Percentiles rank a stretch among this genome's conserved stretches.
Evolutionary conservation across 2,113 vertebrate genomes (phyloP).

Genomic region (Notothenia coriiceps): DNA sequence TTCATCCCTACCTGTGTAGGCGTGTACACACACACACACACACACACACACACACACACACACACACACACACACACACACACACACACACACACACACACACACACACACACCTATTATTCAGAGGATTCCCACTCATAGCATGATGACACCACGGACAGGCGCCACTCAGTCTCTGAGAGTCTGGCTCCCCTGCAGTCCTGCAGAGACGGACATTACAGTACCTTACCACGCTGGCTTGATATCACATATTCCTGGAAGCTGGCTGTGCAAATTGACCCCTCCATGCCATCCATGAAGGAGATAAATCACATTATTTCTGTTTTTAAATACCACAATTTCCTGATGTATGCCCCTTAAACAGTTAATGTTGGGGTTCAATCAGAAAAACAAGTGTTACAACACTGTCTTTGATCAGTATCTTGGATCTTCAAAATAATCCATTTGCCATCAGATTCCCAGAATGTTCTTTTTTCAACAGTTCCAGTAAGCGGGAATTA

Average conservation of each 20-base stretch:
- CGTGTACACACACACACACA: not conserved
- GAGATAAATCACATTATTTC: constrained; percentile 49
- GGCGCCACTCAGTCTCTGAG: constrained; percentile 75
- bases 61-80: constrained; percentile 24
- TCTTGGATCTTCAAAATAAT: constrained; percentile 35
- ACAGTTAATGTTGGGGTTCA: constrained; percentile 19
- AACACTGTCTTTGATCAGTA: constrained; percentile 26
- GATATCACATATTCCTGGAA: constrained; percentile 75
- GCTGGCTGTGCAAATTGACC: constrained; percentile 44
- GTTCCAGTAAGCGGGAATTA: constrained; percentile 60
- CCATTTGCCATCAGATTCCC: constrained; percentile 48
- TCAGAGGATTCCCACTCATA: constrained; percentile 75
- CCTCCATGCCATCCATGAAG: not conserved
- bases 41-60: constrained; percentile 4
- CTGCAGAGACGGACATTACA: constrained; percentile 64
- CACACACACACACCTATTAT: constrained; percentile 25
- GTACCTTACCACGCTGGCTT: constrained; percentile 38
- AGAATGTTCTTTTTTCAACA: constrained; percentile 43
- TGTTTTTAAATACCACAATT: constrained; percentile 39
- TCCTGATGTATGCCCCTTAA: constrained; percentile 26
- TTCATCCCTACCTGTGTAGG: constrained; percentile 37
- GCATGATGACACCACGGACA: constrained; percentile 71
- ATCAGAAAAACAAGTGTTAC: constrained; percentile 5
- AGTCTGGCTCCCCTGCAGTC: constrained; percentile 53
- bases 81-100: constrained; percentile 16